Base-by-base conservation (phyloP, 2,797 vertebrate species). In the Trematomus bernacchii region DNA sequence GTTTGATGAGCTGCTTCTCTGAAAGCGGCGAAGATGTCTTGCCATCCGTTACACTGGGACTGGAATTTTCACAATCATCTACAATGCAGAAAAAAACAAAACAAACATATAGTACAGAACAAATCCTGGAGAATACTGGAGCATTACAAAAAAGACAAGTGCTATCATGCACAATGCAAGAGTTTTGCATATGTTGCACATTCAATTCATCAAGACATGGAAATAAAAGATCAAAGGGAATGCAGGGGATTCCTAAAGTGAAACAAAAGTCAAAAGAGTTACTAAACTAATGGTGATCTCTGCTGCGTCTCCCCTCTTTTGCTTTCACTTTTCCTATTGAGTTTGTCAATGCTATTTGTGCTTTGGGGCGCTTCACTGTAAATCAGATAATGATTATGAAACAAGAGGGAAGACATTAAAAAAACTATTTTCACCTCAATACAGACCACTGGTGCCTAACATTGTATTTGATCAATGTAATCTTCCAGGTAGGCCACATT, bases 1-100 rank as follows among this genome's bases (percentile, higher is more conserved):
- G 91, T 82, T 95, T 95, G 54, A 66, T 62, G 5, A 51, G 66
- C 18, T 61, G 73, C 46, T 71, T 62, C n/a, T 79, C 79, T 23
- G 50, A 43, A n/a, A 12, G 21, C 0, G 47, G 23, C 0, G 16
- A 62, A 40, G 83, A 18, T 0, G 48, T 65, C 23, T 48, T 66
- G 65, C 79, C 71, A 5, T 33, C 62, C 0, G 23, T 37, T 42
- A 13, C 71, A 42, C 19, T 30, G 14, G 48, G 46, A 47, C 5
- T 12, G 4, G n/a, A 75, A 63, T 52, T 76, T 59, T 78, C 67
- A 62, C 18, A 23, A 10, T 10, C 14, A 19, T 48, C 88, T 92
- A 79, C 4, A 61, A 23, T 52, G 12, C 7, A 85, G 4, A 76
- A 76, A 66, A 27, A 53, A 14, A 73, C 3, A 82, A 1, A 50